Percentiles rank a stretch among this genome's conserved stretches.
phyloP scores from a whole-genome alignment of 2,113 vertebrate genomes.

The Polypterus bichir region DNA sequence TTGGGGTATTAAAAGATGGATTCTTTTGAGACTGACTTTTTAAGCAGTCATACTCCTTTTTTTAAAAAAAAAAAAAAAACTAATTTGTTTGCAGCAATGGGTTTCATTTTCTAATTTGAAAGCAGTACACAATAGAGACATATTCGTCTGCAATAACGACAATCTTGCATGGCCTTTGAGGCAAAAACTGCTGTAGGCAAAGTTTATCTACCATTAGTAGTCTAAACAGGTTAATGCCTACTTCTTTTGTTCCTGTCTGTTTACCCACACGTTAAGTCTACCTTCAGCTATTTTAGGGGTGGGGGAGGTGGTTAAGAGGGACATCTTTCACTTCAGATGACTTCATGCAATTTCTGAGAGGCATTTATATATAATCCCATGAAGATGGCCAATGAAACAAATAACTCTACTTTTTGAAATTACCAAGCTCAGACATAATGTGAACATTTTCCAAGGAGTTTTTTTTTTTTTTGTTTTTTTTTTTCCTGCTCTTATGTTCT shows the following conservation, averaged over 20 bases:
- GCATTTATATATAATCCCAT: too few species aligned
- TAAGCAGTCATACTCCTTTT: too few species aligned
- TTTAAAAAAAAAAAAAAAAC: not conserved
- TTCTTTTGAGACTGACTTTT: too few species aligned
- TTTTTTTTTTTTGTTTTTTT: too few species aligned
- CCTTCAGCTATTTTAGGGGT: not conserved
- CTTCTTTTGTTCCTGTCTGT: not conserved
- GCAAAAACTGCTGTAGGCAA: conserved; percentile 35
- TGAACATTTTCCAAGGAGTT: too few species aligned
- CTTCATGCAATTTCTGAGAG: too few species aligned
- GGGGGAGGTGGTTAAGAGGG: not conserved
- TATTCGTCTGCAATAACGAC: conserved; percentile 16
- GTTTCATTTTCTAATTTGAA: conserved; percentile 14
- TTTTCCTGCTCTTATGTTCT: too few species aligned
- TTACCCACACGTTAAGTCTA: conserved; percentile 4
- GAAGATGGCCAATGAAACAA: too few species aligned
- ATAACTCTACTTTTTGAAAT: too few species aligned
- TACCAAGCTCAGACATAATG: too few species aligned
- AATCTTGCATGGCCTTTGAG: conserved; percentile 12
- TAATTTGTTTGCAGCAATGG: conserved; percentile 8
- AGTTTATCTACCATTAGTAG: conserved; percentile 24
- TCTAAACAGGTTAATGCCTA: conserved; percentile 21
- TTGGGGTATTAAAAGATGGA: too few species aligned
- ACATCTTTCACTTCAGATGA: too few species aligned
- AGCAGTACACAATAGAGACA: conserved; percentile 16